Evolutionary conservation across 1,140 invertebrate genomes (phyloP).

Genomic region (Amyelois transitella): DNA sequence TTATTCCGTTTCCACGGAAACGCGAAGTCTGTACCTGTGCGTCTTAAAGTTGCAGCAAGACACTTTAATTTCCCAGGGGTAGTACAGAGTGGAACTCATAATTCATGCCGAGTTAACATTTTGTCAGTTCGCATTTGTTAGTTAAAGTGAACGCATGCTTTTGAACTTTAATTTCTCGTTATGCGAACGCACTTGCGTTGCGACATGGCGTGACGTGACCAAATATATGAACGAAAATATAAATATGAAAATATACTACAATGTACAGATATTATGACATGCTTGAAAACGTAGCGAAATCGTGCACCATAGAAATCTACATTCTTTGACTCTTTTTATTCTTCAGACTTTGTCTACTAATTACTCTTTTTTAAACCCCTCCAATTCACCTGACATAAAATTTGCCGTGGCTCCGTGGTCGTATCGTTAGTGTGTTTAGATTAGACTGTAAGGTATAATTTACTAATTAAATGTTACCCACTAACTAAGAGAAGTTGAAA

Average conservation of each 20-base stretch:
- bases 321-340: no score
- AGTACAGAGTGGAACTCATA: conserved; percentile 51
- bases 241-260: no score
- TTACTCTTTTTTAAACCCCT: background rate
- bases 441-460: no score
- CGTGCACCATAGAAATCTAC: background rate
- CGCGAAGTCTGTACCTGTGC: conserved; percentile 43
- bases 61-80: conserved; percentile 69
- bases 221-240: no score
- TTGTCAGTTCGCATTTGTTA: conserved; percentile 66
- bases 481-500: conserved; percentile 21
- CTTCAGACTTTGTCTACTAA: background rate
- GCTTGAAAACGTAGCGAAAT: background rate
- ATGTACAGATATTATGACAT: background rate
- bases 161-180: conserved; percentile 34
- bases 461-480: conserved; percentile 32
- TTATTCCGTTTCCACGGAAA: conserved; percentile 44
- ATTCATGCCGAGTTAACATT: conserved; percentile 69
- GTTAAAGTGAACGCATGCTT: conserved; percentile 31
- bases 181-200: conserved; percentile 21
- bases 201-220: background rate
- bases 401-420: no score
- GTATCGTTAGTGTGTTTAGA: no score
- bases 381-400: no score
- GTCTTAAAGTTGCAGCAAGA: conserved; percentile 67